Evolutionary conservation across 2,113 vertebrate genomes (phyloP).

Genomic region (Paradoxurus hermaphroditus): DNA sequence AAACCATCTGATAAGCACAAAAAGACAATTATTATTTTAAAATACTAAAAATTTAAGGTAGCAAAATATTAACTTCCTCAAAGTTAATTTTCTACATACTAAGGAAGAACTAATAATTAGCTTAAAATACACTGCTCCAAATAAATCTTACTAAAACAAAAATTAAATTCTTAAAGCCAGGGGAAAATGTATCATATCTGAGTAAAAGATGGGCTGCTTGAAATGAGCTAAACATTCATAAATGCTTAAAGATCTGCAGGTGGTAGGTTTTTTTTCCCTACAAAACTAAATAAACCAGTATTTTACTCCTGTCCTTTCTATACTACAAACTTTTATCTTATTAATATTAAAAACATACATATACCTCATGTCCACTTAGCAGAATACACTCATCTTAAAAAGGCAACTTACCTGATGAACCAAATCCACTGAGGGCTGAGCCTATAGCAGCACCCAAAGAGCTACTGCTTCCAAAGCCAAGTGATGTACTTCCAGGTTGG

Average conservation of each 20-base stretch:
- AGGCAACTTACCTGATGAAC: constrained; percentile 91
- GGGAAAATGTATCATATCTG: not conserved
- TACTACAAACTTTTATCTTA: not conserved
- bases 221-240: constrained; percentile 3
- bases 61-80: constrained; percentile 12
- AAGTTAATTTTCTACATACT: not conserved
- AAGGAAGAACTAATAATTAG: constrained; percentile 8
- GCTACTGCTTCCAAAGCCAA: constrained; percentile 94
- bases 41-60: constrained; percentile 32
- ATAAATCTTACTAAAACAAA: constrained; percentile 30
- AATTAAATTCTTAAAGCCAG: constrained; percentile 23
- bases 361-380: constrained; percentile 18
- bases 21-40: not conserved
- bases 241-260: not conserved
- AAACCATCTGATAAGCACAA: not conserved
- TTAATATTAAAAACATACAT: constrained; percentile 27
- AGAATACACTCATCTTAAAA: constrained; percentile 24
- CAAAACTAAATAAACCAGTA: not conserved
- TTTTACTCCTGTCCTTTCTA: constrained; percentile 38
- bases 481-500: constrained; percentile 90
- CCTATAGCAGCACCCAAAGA: constrained; percentile 94
- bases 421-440: constrained; percentile 95
- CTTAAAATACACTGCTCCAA: not conserved
- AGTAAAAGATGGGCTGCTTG: not conserved
- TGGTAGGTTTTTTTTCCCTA: not conserved